phyloP scores from a whole-genome alignment of 2,797 vertebrate genomes.

The Neomorphus geoffroyi region DNA sequence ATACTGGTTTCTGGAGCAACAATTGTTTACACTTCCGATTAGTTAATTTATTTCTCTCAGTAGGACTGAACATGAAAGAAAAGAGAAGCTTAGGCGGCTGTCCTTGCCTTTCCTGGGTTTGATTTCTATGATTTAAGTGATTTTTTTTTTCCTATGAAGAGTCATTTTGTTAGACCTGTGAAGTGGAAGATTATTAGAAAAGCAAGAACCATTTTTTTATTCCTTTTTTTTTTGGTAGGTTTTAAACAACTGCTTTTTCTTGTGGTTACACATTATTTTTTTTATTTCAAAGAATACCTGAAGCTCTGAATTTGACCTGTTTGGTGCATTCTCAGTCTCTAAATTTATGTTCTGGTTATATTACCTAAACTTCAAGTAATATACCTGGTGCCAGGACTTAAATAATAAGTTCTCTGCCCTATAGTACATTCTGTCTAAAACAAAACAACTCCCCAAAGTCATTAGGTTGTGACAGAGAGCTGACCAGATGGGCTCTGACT shows the following conservation, averaged over 20 bases:
- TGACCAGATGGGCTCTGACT: background rate
- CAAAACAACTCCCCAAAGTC: background rate
- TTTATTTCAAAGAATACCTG: background rate
- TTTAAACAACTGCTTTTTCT: background rate
- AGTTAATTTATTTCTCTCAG: slow-evolving; percentile 16
- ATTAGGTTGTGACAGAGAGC: background rate
- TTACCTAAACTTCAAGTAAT: background rate
- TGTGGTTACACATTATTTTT: background rate
- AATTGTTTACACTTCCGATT: background rate
- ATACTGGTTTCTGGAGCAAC: background rate
- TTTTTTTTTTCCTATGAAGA: background rate
- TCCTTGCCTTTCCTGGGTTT: background rate
- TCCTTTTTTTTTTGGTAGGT: background rate
- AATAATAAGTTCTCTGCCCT: background rate
- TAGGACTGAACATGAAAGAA: background rate
- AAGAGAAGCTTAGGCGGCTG: background rate
- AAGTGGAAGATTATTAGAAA: background rate
- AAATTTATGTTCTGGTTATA: background rate
- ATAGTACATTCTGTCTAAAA: background rate
- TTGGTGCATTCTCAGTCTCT: background rate
- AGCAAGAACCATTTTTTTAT: background rate
- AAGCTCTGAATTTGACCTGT: background rate
- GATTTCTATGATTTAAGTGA: background rate
- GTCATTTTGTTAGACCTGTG: background rate
- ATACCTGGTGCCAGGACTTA: too few species aligned